Conservation (phyloP, 2,888 invertebrate genomes). For the Hirtodrosophila trivittata region DNA sequence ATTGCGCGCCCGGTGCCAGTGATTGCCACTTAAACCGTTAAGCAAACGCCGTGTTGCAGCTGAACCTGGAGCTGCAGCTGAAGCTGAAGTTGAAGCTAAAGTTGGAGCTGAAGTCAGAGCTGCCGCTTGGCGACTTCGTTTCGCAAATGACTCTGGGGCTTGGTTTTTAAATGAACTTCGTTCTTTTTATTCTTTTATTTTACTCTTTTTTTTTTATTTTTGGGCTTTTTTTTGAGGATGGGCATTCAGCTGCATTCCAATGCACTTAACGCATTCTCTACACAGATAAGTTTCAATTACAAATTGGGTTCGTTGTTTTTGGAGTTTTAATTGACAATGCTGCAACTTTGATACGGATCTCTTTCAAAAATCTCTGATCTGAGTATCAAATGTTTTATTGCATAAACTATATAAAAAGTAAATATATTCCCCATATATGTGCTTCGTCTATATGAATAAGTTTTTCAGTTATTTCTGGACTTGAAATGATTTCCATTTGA, state of each 20-base stretch:
- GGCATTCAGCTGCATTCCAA: constrained; percentile 59
- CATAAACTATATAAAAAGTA: neutral
- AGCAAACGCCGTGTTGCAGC: constrained; percentile 65
- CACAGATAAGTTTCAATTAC: constrained; percentile 73
- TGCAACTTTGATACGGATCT: constrained; percentile 58
- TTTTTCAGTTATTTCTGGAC: too few species aligned
- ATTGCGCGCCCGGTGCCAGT: constrained; percentile 68
- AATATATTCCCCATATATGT: too few species aligned
- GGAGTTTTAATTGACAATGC: constrained; percentile 64
- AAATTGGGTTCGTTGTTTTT: constrained; percentile 67
- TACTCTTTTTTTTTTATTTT: neutral
- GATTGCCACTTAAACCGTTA: constrained; percentile 77
- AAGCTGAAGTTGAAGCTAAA: constrained; percentile 11
- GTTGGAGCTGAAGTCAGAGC: constrained; percentile 8
- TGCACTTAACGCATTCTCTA: constrained; percentile 72
- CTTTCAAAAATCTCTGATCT: too few species aligned
- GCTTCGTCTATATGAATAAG: too few species aligned
- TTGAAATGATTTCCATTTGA: too few species aligned
- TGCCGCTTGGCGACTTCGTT: constrained; percentile 44
- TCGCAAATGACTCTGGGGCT: constrained; percentile 57
- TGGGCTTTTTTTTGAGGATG: constrained; percentile 27
- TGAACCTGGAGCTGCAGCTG: constrained; percentile 12
- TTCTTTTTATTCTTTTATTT: constrained; percentile 11
- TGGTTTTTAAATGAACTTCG: constrained; percentile 64
- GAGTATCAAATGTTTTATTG: constrained; percentile 21